phyloP scores from a whole-genome alignment of 2,113 vertebrate genomes.

The Alexandromys fortis region DNA sequence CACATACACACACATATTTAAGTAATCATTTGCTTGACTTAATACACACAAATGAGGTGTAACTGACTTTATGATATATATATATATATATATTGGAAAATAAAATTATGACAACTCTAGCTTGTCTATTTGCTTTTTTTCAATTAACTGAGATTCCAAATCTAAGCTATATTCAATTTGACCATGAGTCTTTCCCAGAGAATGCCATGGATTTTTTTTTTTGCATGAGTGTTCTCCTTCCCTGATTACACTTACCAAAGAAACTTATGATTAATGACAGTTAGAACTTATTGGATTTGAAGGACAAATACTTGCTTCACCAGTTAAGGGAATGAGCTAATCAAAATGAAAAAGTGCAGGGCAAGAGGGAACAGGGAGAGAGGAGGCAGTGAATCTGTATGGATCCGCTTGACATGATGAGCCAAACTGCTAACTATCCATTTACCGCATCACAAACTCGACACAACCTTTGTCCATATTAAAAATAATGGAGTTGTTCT shows the following conservation, averaged over 20 bases:
- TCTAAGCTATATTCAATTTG: neutral
- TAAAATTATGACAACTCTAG: neutral
- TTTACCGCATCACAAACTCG: constrained; percentile 80
- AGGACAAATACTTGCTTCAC: constrained; percentile 78
- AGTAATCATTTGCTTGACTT: neutral
- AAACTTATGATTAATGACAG: constrained; percentile 77
- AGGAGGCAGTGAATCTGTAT: constrained; percentile 61
- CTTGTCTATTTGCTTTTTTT: neutral
- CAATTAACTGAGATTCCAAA: neutral
- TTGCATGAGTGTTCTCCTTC: constrained; percentile 19
- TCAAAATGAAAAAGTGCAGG: constrained; percentile 74
- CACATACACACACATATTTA: neutral
- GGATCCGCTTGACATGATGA: constrained; percentile 69
- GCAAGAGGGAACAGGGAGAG: constrained; percentile 40
- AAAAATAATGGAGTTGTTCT: constrained; percentile 75
- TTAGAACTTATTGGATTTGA: constrained; percentile 77
- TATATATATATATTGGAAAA: constrained; percentile 26
- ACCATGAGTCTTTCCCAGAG: neutral
- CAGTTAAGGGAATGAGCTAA: constrained; percentile 73
- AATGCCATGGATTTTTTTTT: constrained; percentile 27
- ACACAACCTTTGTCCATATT: constrained; percentile 77
- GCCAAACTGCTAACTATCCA: constrained; percentile 81
- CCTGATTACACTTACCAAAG: constrained; percentile 66
- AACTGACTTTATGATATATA: neutral
- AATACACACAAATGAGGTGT: neutral